These are phyloP conservation scores for Smutsia gigantea DNA, from an alignment of 2,797 vertebrate genomes.

Conservation along the genomic window DNA sequence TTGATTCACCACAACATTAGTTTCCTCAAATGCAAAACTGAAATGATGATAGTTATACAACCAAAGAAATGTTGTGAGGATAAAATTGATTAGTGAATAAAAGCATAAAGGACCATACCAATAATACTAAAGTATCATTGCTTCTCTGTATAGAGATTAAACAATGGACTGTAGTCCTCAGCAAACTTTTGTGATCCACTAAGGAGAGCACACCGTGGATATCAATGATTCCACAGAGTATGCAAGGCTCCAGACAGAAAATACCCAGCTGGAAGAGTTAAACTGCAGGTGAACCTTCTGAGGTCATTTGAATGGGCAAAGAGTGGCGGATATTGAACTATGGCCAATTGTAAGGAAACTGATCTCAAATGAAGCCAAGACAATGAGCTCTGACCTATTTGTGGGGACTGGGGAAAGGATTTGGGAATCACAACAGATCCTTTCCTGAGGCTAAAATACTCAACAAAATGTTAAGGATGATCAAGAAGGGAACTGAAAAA, in stretches of 20 bases:
- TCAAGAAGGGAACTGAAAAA: background rate
- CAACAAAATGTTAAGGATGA: background rate
- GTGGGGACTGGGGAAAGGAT: background rate
- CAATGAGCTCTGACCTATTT: background rate
- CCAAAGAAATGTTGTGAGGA: background rate
- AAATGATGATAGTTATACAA: conserved; percentile 20
- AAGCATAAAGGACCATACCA: background rate
- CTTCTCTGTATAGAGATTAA: conserved; percentile 18
- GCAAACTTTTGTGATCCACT: background rate
- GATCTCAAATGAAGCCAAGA: background rate
- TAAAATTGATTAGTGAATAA: conserved; percentile 28
- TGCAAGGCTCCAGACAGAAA: background rate
- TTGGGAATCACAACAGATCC: background rate
- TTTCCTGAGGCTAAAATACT: conserved; percentile 3
- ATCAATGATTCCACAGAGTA: background rate
- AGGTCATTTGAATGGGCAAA: background rate
- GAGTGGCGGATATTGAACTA: background rate
- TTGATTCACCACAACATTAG: background rate
- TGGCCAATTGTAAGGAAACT: conserved; percentile 3
- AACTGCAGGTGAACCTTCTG: background rate
- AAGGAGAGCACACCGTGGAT: background rate
- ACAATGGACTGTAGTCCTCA: background rate
- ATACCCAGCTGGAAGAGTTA: background rate
- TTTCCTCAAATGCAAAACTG: conserved; percentile 17
- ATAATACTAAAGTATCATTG: background rate